Conservation (phyloP, 53 echinoderm and acorn worm species). For the Hippasteria phrygiana region DNA sequence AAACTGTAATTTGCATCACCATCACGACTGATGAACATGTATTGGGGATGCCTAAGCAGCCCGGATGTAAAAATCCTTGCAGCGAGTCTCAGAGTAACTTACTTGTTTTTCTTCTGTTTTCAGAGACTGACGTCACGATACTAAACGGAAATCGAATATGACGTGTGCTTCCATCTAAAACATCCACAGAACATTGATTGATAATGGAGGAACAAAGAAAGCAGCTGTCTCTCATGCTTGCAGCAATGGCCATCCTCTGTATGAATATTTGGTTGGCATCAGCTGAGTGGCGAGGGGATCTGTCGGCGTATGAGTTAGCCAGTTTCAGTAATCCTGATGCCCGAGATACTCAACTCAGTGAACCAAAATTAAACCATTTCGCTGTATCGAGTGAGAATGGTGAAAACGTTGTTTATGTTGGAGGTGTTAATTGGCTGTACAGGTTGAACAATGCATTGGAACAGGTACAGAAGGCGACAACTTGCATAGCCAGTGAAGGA, state of each 20-base stretch:
- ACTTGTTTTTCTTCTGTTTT: no score
- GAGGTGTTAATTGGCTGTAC: constrained; percentile 49
- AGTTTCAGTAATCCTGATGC: constrained; percentile 19
- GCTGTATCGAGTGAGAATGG: constrained; percentile 1
- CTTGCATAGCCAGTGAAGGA: no score
- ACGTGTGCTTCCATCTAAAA: no score
- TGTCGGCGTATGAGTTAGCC: constrained; percentile 30
- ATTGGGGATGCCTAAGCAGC: no score
- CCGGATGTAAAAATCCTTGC: no score
- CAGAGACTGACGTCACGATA: no score
- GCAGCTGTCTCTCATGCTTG: not conserved
- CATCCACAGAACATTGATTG: no score
- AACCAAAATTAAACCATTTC: constrained; percentile 25
- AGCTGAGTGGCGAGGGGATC: constrained; percentile 31
- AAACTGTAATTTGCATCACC: no score
- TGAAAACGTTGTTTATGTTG: constrained; percentile 41
- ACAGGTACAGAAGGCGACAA: constrained; percentile 3
- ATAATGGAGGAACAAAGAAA: not conserved
- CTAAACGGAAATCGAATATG: no score
- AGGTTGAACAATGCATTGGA: constrained; percentile 10
- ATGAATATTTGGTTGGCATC: not conserved
- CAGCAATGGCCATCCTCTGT: not conserved
- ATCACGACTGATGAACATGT: no score
- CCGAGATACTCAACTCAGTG: no score
- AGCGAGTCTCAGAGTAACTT: no score